phyloP scores from a whole-genome alignment of 2,888 invertebrate genomes.

The Aphelenchoides bicaudatus region DNA sequence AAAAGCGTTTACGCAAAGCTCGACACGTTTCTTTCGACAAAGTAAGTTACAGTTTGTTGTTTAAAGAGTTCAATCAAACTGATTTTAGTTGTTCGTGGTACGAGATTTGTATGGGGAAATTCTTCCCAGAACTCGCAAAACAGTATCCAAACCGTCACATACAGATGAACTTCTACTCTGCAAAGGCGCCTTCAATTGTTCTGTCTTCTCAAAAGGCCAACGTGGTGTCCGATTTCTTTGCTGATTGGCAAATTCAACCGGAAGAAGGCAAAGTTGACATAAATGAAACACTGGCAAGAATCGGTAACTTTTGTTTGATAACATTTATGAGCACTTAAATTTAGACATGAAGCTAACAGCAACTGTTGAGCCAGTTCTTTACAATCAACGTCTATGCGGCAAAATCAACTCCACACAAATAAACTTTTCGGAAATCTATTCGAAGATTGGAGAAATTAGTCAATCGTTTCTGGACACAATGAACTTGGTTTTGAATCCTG shows the following conservation, averaged over 20 bases:
- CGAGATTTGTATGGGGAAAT: slow-evolving; percentile 45
- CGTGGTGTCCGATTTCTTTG: slow-evolving; percentile 32
- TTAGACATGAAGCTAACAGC: slow-evolving; percentile 36
- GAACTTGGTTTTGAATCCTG: slow-evolving; percentile 35
- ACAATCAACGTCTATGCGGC: slow-evolving; percentile 34
- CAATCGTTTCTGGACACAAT: slow-evolving; percentile 38
- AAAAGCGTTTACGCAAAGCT: slow-evolving; percentile 31
- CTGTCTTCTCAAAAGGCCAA: slow-evolving; percentile 13
- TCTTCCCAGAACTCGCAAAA: slow-evolving; percentile 40
- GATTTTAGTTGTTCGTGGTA: slow-evolving; percentile 39
- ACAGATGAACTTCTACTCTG: slow-evolving; percentile 45
- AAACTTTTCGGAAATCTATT: slow-evolving; percentile 35
- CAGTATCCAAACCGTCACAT: slow-evolving; percentile 43
- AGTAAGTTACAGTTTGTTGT: slow-evolving; percentile 14
- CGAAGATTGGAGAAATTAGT: slow-evolving; percentile 45
- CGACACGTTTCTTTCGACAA: slow-evolving; percentile 18
- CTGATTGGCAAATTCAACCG: slow-evolving; percentile 40
- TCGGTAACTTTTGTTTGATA: slow-evolving; percentile 6
- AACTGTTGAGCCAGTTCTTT: slow-evolving; percentile 38
- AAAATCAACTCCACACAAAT: slow-evolving; percentile 35
- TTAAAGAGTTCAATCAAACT: neutral
- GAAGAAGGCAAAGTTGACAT: slow-evolving; percentile 7
- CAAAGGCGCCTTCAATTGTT: slow-evolving; percentile 19
- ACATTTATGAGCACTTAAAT: no score
- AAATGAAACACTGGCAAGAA: neutral